Conservation (phyloP, 2,888 invertebrate genomes). For the Amphimallon solstitiale region DNA sequence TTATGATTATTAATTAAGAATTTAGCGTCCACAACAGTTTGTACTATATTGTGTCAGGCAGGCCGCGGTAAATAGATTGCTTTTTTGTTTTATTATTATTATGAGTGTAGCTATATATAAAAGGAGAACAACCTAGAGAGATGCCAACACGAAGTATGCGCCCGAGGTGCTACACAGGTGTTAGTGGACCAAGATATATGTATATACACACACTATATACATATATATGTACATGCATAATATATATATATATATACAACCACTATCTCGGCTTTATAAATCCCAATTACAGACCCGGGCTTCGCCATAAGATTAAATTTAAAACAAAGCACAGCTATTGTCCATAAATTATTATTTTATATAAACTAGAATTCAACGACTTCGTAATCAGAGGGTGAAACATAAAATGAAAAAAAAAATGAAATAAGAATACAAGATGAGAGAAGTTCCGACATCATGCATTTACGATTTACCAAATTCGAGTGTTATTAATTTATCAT, state of each 20-base stretch:
- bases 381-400: background rate
- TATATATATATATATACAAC: conserved; percentile 46
- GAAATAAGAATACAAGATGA: conserved; percentile 4
- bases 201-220: too few species aligned
- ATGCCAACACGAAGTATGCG: conserved; percentile 58
- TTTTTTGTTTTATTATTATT: conserved; percentile 27
- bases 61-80: conserved; percentile 20
- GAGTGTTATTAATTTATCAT: conserved; percentile 32
- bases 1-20: conserved; percentile 23
- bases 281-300: conserved; percentile 62
- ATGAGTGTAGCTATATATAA: conserved; percentile 20
- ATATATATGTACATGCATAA: too few species aligned
- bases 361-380: conserved; percentile 41
- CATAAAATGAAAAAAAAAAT: conserved; percentile 35
- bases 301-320: conserved; percentile 63
- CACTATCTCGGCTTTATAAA: conserved; percentile 61
- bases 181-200: conserved; percentile 50
- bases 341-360: conserved; percentile 50
- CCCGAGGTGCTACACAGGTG: conserved; percentile 60
- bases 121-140: conserved; percentile 43
- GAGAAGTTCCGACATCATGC: conserved; percentile 7
- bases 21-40: conserved; percentile 4
- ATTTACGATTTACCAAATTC: conserved; percentile 23
- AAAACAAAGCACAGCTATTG: conserved; percentile 57
- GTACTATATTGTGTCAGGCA: conserved; percentile 8